phyloP scores from a whole-genome alignment of 2,888 invertebrate species.

The Atethmia centrago region DNA sequence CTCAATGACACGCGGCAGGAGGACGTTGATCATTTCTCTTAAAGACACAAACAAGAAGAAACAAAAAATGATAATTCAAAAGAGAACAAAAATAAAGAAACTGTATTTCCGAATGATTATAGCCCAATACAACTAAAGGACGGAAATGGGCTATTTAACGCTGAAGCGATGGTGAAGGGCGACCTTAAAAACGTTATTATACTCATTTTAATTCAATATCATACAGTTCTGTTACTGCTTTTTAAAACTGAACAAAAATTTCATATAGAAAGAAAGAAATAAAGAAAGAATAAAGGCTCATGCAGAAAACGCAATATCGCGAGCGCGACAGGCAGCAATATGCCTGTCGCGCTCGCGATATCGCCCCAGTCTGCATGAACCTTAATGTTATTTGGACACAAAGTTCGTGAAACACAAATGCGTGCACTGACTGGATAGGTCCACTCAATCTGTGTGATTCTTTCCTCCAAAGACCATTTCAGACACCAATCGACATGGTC shows the following conservation, averaged over 20 bases:
- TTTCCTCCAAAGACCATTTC: no score
- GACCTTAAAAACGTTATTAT: slow-evolving; percentile 15
- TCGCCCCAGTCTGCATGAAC: no score
- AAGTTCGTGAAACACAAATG: no score
- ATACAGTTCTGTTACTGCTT: neutral
- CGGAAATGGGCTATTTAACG: slow-evolving; percentile 50
- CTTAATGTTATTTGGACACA: no score
- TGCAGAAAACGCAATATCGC: no score
- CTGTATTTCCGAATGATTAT: slow-evolving; percentile 2
- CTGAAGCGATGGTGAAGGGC: slow-evolving; percentile 29
- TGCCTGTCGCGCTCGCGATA: no score
- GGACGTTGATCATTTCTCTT: neutral
- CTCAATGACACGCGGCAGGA: neutral
- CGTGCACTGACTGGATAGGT: no score
- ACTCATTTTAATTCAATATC: slow-evolving; percentile 26
- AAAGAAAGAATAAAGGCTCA: no score
- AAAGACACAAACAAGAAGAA: neutral
- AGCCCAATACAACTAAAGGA: slow-evolving; percentile 37
- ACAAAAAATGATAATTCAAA: neutral
- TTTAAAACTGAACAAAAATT: neutral
- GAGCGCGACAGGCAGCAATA: no score
- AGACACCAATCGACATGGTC: no score
- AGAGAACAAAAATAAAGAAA: neutral
- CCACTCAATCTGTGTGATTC: no score
- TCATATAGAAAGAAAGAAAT: no score